Evolutionary conservation across 2,797 vertebrate genomes (phyloP), one percentile per base, ranked within the genome.

Genomic region (Xerus rutilus): DNA sequence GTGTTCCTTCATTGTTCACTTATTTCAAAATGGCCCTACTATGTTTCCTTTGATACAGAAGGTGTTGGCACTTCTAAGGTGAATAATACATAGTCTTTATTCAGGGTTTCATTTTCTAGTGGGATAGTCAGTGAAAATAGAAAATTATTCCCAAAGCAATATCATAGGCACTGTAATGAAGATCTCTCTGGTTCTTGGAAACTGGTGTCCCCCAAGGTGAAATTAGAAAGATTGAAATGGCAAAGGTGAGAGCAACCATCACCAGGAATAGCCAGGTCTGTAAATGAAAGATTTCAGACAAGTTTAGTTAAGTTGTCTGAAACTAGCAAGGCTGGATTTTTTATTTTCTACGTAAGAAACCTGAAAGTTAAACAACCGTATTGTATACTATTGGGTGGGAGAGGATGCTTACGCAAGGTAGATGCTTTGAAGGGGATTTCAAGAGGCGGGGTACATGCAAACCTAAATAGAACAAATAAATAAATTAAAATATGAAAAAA

Each of bases 101-200:
- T 45, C 43, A 86, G 47, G 57, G 9, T 73, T 94, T 94, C 15
- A 18, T 73, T 86, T 92, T 69, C 59, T 65, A 47, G 39, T 62
- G n/a, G n/a, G 57, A 18, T 2, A 79, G n/a, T 70, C 17, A 39
- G 8, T 45, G 67, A 93, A 91, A 78, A 86, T 25, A 83, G n/a
- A 64, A 95, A 83, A 86, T 64, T 73, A 94, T 83, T 64, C 49
- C 45, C 70, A 90, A 90, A 96, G 43, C 30, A 54, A 28, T 54
- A 4, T 52, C 47, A 70, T 79, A 89, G 77, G 23, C 9, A 18
- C 15, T 62, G 5, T 35, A 28, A 67, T 18, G 21, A 91, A 67
- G 47, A 43, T 74, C 25, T 82, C 32, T 69, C 45, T 25, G 57
- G 7, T 57, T 30, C 93, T 94, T 65, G 57, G 30, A 73, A 90